Conservation (phyloP, 2,797 vertebrate species). For the Okamejei kenojei region DNA sequence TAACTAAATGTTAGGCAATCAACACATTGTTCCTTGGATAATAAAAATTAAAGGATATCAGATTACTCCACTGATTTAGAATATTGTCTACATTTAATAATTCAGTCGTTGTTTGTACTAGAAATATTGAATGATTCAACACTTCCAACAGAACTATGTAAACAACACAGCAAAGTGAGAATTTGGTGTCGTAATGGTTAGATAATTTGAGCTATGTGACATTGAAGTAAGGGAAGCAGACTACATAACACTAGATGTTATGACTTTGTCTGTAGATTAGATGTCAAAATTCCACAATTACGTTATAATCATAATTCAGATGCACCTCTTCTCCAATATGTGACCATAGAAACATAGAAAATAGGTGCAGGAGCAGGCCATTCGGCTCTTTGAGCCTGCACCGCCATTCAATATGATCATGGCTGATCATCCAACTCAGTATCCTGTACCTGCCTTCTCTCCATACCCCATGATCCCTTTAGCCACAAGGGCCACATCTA, state of each 20-base stretch:
- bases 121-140: background rate
- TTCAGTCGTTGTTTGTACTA: background rate
- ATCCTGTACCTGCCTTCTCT: too few species aligned
- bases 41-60: background rate
- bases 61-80: background rate
- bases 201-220: conserved; percentile 1
- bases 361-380: too few species aligned
- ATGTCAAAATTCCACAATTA: background rate
- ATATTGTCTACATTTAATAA: background rate
- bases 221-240: background rate
- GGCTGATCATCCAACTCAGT: too few species aligned
- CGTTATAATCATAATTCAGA: background rate
- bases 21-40: background rate
- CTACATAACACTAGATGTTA: background rate
- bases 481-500: too few species aligned
- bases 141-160: background rate
- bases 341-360: background rate
- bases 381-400: too few species aligned
- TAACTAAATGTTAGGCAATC: background rate
- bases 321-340: background rate
- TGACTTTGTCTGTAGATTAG: background rate
- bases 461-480: too few species aligned
- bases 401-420: too few species aligned
- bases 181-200: background rate
- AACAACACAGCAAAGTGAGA: background rate